Percentiles rank a stretch among this genome's conserved stretches.
These are phyloP conservation scores for Tinea pellionella DNA, from an alignment of 2,888 invertebrate genomes.

Conservation along the genomic window DNA sequence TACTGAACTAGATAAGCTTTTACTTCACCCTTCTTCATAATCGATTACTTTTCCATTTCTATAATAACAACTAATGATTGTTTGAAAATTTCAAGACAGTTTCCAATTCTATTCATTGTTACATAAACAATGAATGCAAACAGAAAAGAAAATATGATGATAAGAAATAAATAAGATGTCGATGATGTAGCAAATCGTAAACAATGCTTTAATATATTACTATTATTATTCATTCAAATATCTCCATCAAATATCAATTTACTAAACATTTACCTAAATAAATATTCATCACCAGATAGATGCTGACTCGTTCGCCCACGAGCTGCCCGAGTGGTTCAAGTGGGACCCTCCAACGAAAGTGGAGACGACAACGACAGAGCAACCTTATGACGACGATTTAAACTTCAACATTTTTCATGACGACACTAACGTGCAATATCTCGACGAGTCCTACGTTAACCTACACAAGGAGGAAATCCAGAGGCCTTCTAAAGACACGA, in stretches of 20 bases:
- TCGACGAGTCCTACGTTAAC: constrained; percentile 59
- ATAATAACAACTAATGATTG: constrained; percentile 11
- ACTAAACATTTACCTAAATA: background rate
- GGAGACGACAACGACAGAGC: constrained; percentile 52
- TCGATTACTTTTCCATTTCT: constrained; percentile 16
- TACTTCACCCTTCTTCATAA: constrained; percentile 25
- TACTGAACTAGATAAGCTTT: constrained; percentile 47
- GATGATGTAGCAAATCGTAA: background rate
- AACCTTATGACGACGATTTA: constrained; percentile 43
- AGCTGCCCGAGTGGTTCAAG: constrained; percentile 57
- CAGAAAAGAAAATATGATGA: background rate
- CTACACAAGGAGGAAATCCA: constrained; percentile 59
- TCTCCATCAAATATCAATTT: background rate
- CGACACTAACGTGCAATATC: constrained; percentile 54
- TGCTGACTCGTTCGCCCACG: constrained; percentile 48
- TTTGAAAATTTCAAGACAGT: constrained; percentile 8
- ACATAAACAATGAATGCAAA: background rate
- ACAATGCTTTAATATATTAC: background rate
- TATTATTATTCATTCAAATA: background rate
- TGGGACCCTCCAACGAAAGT: constrained; percentile 55
- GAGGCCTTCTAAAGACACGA: constrained; percentile 45
- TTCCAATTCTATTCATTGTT: constrained; percentile 2
- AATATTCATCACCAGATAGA: constrained; percentile 42
- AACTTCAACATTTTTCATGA: constrained; percentile 58
- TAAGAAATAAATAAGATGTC: background rate